Conservation (phyloP, 2,113 vertebrate species). For the Lycocorax pyrrhopterus region DNA sequence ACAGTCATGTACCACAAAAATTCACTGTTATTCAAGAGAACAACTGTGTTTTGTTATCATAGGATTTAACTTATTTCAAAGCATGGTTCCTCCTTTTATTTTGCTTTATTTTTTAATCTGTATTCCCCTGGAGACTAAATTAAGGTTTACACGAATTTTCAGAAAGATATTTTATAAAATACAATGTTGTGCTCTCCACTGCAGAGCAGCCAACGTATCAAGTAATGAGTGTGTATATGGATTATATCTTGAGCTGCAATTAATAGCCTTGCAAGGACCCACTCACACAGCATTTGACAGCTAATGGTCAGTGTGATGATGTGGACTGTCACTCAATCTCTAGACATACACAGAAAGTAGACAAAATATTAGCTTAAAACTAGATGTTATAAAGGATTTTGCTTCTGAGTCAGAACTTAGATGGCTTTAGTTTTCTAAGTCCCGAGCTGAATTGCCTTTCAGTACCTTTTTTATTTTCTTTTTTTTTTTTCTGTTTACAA, state of each 20-base stretch:
- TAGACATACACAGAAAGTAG: not conserved
- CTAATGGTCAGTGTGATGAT: not conserved
- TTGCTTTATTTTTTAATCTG: not conserved
- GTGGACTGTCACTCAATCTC: not conserved
- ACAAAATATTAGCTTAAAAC: not conserved
- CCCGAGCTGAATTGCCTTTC: not conserved
- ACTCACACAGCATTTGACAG: not conserved
- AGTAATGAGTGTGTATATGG: not conserved
- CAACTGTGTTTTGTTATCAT: not conserved
- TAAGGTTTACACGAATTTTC: not conserved
- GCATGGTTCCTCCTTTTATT: not conserved
- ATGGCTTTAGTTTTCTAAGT: not conserved
- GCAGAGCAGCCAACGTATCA: not conserved
- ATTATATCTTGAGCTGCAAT: not conserved
- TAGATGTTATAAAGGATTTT: not conserved
- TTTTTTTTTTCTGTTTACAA: not conserved
- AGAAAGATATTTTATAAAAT: not conserved
- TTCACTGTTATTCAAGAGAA: not conserved
- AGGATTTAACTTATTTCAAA: not conserved
- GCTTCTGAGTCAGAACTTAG: not conserved
- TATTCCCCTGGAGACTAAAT: not conserved
- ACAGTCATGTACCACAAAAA: not conserved
- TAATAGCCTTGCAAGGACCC: not conserved
- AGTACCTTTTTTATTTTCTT: not conserved
- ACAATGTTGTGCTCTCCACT: not conserved